phyloP scores from a whole-genome alignment of 2,888 invertebrate genomes.

The Leptura quadrifasciata region DNA sequence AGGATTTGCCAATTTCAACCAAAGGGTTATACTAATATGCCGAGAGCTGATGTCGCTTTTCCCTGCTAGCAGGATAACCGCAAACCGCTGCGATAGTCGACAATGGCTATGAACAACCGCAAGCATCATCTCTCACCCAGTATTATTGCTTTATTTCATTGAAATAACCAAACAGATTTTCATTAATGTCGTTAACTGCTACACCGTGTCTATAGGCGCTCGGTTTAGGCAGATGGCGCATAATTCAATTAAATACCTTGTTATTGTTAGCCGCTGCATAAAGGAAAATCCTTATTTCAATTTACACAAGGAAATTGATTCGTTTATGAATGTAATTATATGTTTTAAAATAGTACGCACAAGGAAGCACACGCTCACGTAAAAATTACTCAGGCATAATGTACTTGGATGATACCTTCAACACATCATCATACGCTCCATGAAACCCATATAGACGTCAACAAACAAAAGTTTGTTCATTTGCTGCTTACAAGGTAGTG shows the following conservation, averaged over 20 bases:
- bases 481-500: too few relatives aligned
- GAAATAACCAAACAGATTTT: conserved; percentile 40
- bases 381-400: background rate
- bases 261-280: conserved; percentile 10
- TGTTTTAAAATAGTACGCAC: background rate
- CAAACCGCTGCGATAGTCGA: conserved; percentile 62
- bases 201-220: conserved; percentile 24
- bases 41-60: conserved; percentile 58
- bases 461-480: too few relatives aligned
- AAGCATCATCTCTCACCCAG: conserved; percentile 59
- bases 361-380: background rate
- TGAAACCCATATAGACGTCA: background rate
- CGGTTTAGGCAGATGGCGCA: conserved; percentile 28
- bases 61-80: conserved; percentile 57
- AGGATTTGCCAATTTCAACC: conserved; percentile 56
- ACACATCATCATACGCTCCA: background rate
- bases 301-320: conserved; percentile 32
- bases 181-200: conserved; percentile 45
- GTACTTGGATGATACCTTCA: background rate
- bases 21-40: conserved; percentile 62
- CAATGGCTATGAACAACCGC: conserved; percentile 61
- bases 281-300: conserved; percentile 29
- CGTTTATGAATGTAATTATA: conserved; percentile 27
- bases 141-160: conserved; percentile 53
- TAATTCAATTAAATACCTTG: conserved; percentile 24